Percentiles rank a stretch among this genome's conserved stretches.
Conservation (phyloP, 1,140 invertebrate genomes). For the Araneus ventricosus region DNA sequence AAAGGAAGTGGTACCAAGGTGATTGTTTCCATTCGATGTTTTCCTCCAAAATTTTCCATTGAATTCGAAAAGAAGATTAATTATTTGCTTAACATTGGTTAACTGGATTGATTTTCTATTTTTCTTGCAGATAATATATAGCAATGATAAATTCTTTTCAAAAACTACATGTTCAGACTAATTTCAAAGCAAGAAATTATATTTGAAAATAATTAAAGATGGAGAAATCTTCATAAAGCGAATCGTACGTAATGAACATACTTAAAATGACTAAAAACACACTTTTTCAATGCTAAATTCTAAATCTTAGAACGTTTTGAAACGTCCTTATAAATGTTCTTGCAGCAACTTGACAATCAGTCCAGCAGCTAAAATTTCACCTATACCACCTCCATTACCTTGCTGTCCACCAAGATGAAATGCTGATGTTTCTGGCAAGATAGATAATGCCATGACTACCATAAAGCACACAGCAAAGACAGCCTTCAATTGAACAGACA, state of each 20-base stretch:
- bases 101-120: too few species aligned
- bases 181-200: too few species aligned
- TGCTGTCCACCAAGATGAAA: not conserved
- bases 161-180: too few species aligned
- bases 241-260: too few species aligned
- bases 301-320: not conserved
- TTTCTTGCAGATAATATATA: too few species aligned
- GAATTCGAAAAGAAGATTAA: too few species aligned
- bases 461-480: not conserved
- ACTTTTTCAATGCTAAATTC: not conserved
- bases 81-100: too few species aligned
- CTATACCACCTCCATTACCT: not conserved
- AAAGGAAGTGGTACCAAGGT: not conserved
- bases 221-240: not conserved
- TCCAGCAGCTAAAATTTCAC: constrained; percentile 48
- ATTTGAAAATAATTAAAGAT: too few species aligned
- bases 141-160: too few species aligned
- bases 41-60: too few species aligned
- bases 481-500: not conserved
- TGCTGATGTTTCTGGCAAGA: not conserved
- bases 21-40: too few species aligned
- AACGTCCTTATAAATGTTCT: not conserved
- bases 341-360: constrained; percentile 54
- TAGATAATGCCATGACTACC: not conserved
- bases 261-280: not conserved